Base-by-base conservation (phyloP, 2,113 vertebrate species). In the Amia ocellicauda region DNA sequence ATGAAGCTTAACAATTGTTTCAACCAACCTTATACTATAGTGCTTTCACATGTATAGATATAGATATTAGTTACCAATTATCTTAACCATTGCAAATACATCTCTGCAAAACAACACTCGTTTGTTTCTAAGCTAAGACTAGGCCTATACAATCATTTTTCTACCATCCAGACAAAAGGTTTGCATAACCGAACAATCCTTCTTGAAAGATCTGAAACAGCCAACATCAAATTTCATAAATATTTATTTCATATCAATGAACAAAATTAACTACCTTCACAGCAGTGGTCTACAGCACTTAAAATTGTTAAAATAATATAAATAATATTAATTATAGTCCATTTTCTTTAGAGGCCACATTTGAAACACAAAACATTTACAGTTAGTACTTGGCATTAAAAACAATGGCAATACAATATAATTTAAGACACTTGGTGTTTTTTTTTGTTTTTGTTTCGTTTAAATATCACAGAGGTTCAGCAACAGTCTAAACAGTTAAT, bases 381-480 rank as follows among this genome's bases (percentile, higher is more conserved):
- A 90, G 87, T 86, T 89, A 83, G 82, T 89, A 91, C 91, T 90
- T 89, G 89, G 91, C 91, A 88, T 90, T 90, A 92, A 89, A 91
- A 93, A 91, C 89, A 72, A 91, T 91, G 89, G 88, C 85, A 74
- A 87, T 88, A 92, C 90, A 89, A 90, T 91, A 87, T 86, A 74
- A 85, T 74, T 93, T 93, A 93, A 92, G 91, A 93, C 91, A 92
- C 87, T 92, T 91, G 89, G 91, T 93, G 91, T 89, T 89, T 88
- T 88, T 87, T 84, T 83, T 82, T 53, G 60, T 72, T 67, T 83
- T 85, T 81, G 64, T 74, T 82, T 80, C 40, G 19, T 86, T 87
- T 86, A 79, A 74, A 87, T 89, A 90, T 87, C 84, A 91, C 88
- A 89, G 83, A 88, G 73, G 79, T 84, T 88, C 80, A 90, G 85